Conservation (phyloP, 2,888 invertebrate species). For the Chrysodeixis includens region DNA sequence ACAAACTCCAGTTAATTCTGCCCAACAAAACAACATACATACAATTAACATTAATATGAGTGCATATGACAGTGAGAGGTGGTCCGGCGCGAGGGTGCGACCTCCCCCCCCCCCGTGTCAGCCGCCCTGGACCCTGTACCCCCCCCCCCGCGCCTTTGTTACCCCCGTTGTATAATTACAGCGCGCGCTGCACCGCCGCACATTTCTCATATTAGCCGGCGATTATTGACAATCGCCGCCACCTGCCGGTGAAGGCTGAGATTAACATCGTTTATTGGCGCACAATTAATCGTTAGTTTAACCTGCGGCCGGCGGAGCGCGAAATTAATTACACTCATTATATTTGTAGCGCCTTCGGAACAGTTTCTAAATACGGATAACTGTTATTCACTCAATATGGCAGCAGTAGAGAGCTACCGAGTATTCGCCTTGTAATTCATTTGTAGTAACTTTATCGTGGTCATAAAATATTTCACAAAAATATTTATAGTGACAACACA, state of each 20-base stretch:
- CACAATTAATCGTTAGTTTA: conserved; percentile 81
- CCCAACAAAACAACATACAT: conserved; percentile 35
- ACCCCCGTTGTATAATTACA: conserved; percentile 66
- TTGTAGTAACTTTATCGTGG: conserved; percentile 15
- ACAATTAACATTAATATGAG: conserved; percentile 73
- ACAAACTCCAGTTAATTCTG: conserved; percentile 8
- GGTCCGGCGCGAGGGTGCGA: conserved; percentile 35
- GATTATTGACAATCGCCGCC: conserved; percentile 79
- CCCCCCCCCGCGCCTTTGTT: not conserved
- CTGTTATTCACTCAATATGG: conserved; percentile 6
- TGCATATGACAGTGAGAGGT: conserved; percentile 72
- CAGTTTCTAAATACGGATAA: not conserved
- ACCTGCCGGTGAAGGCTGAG: conserved; percentile 83
- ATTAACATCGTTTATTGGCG: conserved; percentile 82
- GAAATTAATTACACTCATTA: conserved; percentile 77
- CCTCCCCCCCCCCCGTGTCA: not conserved
- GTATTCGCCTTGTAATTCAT: conserved; percentile 10
- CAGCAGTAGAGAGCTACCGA: conserved; percentile 28
- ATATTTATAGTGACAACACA: conserved; percentile 38
- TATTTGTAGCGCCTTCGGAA: conserved; percentile 47
- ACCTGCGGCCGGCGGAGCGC: conserved; percentile 76
- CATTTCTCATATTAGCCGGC: conserved; percentile 68
- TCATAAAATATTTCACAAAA: conserved; percentile 41
- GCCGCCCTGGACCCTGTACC: not conserved
- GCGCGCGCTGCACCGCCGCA: conserved; percentile 57